Evolutionary conservation across 2,888 invertebrate genomes (phyloP).

Genomic region (Cheilosia scutellata): DNA sequence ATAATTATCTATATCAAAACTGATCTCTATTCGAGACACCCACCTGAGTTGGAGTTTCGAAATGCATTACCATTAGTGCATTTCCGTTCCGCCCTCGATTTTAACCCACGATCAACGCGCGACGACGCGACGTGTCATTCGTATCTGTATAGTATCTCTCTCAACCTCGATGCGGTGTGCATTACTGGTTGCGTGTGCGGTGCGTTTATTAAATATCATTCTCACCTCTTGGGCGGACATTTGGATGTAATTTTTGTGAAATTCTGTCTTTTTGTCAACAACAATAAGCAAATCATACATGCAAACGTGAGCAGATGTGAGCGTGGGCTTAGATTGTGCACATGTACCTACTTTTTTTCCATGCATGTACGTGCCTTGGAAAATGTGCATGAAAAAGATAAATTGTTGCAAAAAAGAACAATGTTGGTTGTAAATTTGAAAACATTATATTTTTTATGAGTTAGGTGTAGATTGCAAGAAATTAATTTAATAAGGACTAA

Average conservation of each 20-base stretch:
- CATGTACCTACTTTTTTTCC: background rate
- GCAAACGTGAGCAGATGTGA: conserved; percentile 6
- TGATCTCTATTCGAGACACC: conserved; percentile 42
- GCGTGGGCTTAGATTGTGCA: conserved; percentile 20
- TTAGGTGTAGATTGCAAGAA: no score
- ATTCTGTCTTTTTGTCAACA: conserved; percentile 34
- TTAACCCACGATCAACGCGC: conserved; percentile 16
- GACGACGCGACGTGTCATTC: background rate
- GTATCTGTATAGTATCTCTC: conserved; percentile 3
- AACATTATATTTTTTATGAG: no score
- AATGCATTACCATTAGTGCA: conserved; percentile 56
- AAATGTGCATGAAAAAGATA: background rate
- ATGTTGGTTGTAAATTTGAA: background rate
- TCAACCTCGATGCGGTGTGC: background rate
- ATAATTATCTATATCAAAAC: conserved; percentile 19
- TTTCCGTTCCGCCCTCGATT: conserved; percentile 71
- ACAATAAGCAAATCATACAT: conserved; percentile 12
- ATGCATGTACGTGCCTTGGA: background rate
- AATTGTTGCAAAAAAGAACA: background rate
- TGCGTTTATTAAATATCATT: conserved; percentile 69
- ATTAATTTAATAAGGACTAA: no score
- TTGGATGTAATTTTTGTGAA: conserved; percentile 47
- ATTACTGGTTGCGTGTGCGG: conserved; percentile 29
- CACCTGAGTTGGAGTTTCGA: conserved; percentile 52
- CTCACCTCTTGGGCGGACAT: conserved; percentile 49